Evolutionary conservation across 1,140 invertebrate genomes (phyloP), one percentile per base, ranked within the genome.

Genomic region (Megalopta genalis): DNA sequence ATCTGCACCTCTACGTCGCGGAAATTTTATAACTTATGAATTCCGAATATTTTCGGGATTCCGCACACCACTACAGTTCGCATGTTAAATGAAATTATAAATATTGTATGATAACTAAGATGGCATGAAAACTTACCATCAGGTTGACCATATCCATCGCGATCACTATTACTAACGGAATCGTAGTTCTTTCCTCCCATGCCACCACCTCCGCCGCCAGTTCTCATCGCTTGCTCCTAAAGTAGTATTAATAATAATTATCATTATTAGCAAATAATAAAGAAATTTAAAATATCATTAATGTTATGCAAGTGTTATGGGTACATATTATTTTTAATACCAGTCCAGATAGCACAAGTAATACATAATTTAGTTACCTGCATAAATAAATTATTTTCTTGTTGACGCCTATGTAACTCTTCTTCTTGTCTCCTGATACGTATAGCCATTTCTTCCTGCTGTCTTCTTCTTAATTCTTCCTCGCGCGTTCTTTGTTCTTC

Each of bases 381-480:
- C 94, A 96, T 96, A 77, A 97, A 96, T 59, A 97, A 92, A 81
- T 95, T 96, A 91, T 97, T 97, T 93, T 97, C 96, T 90, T 97
- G 96, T 89, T 97, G 96, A 39, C 96, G 93, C 66, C 96, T 94
- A 64, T 96, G 95, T 85, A 97, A 91, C 88, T 98, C 96, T 89
- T 98, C 97, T 90, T 97, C 96, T 90, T 97, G 96, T 37, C 93
- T 93, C 69, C 95, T 94, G 93, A 97, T 96, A 78, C 96, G 94
- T 80, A 95, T 93, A 77, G 96, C 93, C 91, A 97, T 95, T 89
- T 97, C 96, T 90, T 95, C 95, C 88, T 96, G 95, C 85, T 97
- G n/a, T n/a, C n/a, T 94, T 77, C 95, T 93, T 88, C 96, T 92
- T 37, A 95, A 93, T 89, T 95, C 95, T 88, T 97, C 96, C 87